Conservation (phyloP, 2,113 vertebrate genomes). For the Charina bottae region DNA sequence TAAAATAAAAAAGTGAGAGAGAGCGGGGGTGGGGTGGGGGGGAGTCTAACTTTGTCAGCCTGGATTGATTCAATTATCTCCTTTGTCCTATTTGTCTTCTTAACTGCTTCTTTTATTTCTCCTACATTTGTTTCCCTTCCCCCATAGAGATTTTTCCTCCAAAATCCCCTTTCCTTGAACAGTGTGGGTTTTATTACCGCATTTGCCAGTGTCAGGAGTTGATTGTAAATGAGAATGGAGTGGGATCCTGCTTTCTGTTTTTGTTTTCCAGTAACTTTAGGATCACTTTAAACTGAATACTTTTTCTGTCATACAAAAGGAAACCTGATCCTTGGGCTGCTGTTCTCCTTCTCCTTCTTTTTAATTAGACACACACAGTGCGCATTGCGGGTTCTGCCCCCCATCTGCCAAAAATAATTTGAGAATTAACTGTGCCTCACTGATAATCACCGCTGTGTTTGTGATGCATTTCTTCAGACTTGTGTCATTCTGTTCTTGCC, state of each 20-base stretch:
- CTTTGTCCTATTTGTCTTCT: constrained; percentile 15
- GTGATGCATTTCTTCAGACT: constrained; percentile 63
- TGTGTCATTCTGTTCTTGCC: constrained; percentile 55
- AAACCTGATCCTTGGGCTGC: constrained; percentile 47
- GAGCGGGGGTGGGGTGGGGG: rapidly evolving
- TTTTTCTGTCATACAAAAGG: constrained; percentile 46
- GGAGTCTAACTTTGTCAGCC: neutral
- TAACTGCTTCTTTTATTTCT: constrained; percentile 28
- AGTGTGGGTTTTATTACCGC: constrained; percentile 40
- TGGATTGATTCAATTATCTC: neutral
- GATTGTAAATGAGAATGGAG: constrained; percentile 35
- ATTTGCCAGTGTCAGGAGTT: constrained; percentile 23
- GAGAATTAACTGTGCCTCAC: constrained; percentile 66
- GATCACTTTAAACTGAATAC: constrained; percentile 26
- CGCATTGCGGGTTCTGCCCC: constrained; percentile 45
- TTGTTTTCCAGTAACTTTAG: constrained; percentile 46
- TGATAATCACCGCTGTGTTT: constrained; percentile 73
- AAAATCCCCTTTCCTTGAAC: neutral
- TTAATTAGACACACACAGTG: constrained; percentile 52
- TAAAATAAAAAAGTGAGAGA: neutral
- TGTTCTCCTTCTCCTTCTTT: neutral
- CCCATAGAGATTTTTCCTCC: constrained; percentile 15
- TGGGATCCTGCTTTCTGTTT: constrained; percentile 36
- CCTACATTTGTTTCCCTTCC: neutral
- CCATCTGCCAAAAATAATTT: constrained; percentile 70